These are phyloP conservation scores for Nasonia oneida DNA, from an alignment of 2,888 invertebrate species.

Conservation along the genomic window DNA sequence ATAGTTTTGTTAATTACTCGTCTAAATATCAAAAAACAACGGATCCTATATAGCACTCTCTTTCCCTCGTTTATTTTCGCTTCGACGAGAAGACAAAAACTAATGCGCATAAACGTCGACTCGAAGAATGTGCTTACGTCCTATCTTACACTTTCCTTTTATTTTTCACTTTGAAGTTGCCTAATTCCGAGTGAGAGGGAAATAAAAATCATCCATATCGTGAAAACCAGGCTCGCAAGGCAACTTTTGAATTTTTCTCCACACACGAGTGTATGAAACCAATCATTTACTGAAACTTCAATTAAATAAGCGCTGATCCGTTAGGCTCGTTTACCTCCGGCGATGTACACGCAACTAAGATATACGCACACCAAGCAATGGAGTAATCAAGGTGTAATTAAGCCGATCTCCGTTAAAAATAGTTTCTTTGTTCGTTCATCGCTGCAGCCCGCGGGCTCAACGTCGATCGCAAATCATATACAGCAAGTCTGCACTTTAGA, in stretches of 20 bases:
- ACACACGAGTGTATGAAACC: neutral
- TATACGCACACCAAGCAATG: neutral
- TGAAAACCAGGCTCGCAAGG: conserved; percentile 48
- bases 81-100: neutral
- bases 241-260: conserved; percentile 44
- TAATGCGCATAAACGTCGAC: conserved; percentile 32
- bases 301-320: neutral
- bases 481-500: neutral
- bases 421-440: conserved; percentile 40
- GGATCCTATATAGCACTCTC: neutral
- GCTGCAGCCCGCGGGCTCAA: neutral
- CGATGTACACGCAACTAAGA: neutral
- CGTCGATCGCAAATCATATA: neutral
- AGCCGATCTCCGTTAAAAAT: conserved; percentile 54
- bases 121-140: conserved; percentile 43
- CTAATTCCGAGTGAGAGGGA: conserved; percentile 1
- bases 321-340: conserved; percentile 7
- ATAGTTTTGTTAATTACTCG: conserved; percentile 5
- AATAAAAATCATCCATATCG: conserved; percentile 1
- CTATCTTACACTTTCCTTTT: conserved; percentile 54
- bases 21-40: neutral
- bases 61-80: neutral
- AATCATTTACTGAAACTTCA: neutral
- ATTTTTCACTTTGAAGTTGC: conserved; percentile 45
- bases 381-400: conserved; percentile 30